Evolutionary conservation across 2,797 vertebrate species (phyloP).

Genomic region (Petrocephalus sullivani): DNA sequence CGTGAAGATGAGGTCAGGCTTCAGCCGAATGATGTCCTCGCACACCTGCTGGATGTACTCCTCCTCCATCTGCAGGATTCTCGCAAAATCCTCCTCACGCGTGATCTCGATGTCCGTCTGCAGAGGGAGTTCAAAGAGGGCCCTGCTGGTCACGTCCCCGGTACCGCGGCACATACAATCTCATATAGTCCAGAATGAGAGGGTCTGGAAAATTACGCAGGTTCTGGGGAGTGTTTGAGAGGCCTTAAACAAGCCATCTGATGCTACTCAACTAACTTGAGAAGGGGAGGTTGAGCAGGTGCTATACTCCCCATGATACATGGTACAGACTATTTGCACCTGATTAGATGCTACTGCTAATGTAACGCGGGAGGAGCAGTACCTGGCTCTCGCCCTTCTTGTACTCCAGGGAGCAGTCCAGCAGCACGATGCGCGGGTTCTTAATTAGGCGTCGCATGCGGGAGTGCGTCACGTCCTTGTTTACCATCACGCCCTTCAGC

Average conservation of each 20-base stretch:
- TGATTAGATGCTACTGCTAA: neutral
- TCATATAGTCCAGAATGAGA: neutral
- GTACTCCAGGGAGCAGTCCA: constrained; percentile 92
- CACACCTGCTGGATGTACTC: constrained; percentile 94
- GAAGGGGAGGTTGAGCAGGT: too few relatives aligned
- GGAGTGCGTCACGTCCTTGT: constrained; percentile 90
- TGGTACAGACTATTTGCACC: neutral
- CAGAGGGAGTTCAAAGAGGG: neutral
- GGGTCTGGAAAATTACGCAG: neutral
- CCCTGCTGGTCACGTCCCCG: neutral
- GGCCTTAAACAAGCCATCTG: neutral
- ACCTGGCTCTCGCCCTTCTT: constrained; percentile 99
- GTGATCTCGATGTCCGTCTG: constrained; percentile 95
- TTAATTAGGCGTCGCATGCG: constrained; percentile 82
- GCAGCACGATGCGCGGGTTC: constrained; percentile 82
- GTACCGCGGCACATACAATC: neutral
- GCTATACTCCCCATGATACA: neutral
- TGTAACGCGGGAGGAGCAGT: neutral
- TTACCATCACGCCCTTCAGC: constrained; percentile 86
- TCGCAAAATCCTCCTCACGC: constrained; percentile 89
- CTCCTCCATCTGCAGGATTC: constrained; percentile 94
- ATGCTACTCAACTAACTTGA: too few relatives aligned
- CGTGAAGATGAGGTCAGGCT: constrained; percentile 88
- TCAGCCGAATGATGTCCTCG: constrained; percentile 82
- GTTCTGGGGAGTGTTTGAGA: neutral